These are phyloP conservation scores for Tubiluchus corallicola DNA, from an alignment of 2,888 invertebrate species.

Conservation along the genomic window DNA sequence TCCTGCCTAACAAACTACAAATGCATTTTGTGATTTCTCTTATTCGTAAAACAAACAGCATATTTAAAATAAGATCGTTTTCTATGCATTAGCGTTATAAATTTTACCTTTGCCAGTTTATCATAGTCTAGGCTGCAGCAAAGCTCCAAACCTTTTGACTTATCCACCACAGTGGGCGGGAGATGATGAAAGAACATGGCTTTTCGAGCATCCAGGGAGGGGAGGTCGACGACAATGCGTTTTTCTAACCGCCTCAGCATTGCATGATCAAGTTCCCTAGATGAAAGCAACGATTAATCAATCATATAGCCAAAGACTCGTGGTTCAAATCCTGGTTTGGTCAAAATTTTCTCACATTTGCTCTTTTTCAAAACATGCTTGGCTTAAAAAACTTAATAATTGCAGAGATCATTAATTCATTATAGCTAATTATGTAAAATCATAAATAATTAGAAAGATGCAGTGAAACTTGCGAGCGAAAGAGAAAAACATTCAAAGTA, in stretches of 20 bases:
- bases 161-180: conserved; percentile 24
- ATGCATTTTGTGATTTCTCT: conserved; percentile 7
- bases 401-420: conserved; percentile 8
- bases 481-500: too few species aligned
- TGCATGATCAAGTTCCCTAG: conserved; percentile 67
- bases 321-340: too few species aligned
- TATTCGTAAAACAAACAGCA: conserved; percentile 8
- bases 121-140: conserved; percentile 32
- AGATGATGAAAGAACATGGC: conserved; percentile 42
- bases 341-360: too few species aligned
- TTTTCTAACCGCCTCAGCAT: conserved; percentile 72
- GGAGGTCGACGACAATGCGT: conserved; percentile 58
- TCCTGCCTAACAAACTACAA: too few species aligned
- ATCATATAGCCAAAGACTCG: too few species aligned
- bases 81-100: not conserved
- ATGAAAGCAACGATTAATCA: too few species aligned
- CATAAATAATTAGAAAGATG: not conserved
- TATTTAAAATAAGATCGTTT: conserved; percentile 14
- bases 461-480: too few species aligned
- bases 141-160: conserved; percentile 28
- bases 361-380: too few species aligned
- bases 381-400: too few species aligned
- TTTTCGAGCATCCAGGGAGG: conserved; percentile 43
- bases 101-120: conserved; percentile 27
- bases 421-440: not conserved